Evolutionary conservation across 2,888 invertebrate species (phyloP).

Genomic region (Lathronympha strigana): DNA sequence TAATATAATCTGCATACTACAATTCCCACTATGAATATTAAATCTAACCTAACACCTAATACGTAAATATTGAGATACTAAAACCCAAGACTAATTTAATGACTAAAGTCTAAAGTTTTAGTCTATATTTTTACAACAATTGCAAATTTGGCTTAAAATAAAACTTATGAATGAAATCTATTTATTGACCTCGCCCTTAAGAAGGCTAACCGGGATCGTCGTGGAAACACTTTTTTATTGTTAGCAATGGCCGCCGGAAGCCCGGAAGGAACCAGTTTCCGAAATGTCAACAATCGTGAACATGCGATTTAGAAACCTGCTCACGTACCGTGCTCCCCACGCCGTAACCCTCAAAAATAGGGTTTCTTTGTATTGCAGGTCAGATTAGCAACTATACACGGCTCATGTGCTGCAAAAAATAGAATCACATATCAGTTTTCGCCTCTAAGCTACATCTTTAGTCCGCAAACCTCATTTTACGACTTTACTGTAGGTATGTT

Average conservation of each 20-base stretch:
- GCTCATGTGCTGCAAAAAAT: not conserved
- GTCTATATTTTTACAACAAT: too few relatives aligned
- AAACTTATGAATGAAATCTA: too few relatives aligned
- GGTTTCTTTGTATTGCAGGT: not conserved
- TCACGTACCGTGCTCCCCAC: constrained; percentile 12
- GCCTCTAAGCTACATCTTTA: too few relatives aligned
- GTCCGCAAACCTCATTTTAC: too few relatives aligned
- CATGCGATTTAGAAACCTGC: constrained; percentile 14
- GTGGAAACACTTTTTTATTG: constrained; percentile 14
- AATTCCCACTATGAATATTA: too few relatives aligned
- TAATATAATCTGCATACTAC: too few relatives aligned
- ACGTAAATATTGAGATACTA: too few relatives aligned
- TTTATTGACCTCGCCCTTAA: not conserved
- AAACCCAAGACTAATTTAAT: too few relatives aligned
- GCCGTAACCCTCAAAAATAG: not conserved
- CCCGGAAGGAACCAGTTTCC: constrained; percentile 30
- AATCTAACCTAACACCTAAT: too few relatives aligned
- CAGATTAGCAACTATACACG: not conserved
- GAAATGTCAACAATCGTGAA: constrained; percentile 32
- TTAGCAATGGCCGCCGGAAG: constrained; percentile 5
- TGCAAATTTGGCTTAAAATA: too few relatives aligned
- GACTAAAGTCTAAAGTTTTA: too few relatives aligned
- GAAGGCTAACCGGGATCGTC: not conserved
- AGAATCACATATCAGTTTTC: not conserved
- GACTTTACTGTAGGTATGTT: too few relatives aligned